Base-by-base conservation (phyloP, 2,113 vertebrate species). In the Hemibagrus wyckioides region DNA sequence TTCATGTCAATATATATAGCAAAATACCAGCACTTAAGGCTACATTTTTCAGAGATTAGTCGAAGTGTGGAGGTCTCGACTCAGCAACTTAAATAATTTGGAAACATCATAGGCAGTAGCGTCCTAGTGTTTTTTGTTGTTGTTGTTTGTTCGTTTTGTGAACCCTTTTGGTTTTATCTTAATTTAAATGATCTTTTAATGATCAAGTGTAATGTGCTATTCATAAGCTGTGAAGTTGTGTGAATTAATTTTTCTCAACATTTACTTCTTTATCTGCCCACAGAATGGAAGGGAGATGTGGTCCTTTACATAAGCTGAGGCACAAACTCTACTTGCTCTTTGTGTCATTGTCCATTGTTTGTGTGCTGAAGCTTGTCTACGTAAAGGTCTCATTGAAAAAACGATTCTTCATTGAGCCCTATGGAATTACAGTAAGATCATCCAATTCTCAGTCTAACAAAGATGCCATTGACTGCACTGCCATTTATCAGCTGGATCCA, bases 401-500 rank as follows among this genome's bases (percentile, higher is more conserved):
- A 69, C 88, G 77, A 69, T 61, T 93, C 84, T 94, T 96, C 85
- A 93, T 97, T 10, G 95, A 97, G 83, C 95, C 94, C 28, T 92
- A 95, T 87, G 92, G 96, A 54, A 92, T 92, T 48, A 92, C 92
- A 21, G 93, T 92, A 5, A 91, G 92, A 75, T 94, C 93, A 3
- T 93, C 94, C 71, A 94, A 89, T 73, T 90, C 92, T 90, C 94
- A 92, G 19, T 92, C 94, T 57, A 67, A 89, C 52, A 92, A 86
- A 19, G 92, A 95, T 87, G 90, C 93, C 25, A 93, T 99, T 80
- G 95, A 96, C 92, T 99, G 98, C 89, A 93, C 93, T 0, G 95
- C 91, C 25, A 89, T 99, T 90, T 98, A 97, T 33, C 91, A 98
- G 33, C 94, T 96, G 89, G 97, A 98, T 87, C 97, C 98, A 2